Percentiles rank a stretch among this genome's conserved stretches.
These are phyloP conservation scores for Bostrychus sinensis DNA, from an alignment of 2,113 vertebrate genomes.

Conservation along the genomic window DNA sequence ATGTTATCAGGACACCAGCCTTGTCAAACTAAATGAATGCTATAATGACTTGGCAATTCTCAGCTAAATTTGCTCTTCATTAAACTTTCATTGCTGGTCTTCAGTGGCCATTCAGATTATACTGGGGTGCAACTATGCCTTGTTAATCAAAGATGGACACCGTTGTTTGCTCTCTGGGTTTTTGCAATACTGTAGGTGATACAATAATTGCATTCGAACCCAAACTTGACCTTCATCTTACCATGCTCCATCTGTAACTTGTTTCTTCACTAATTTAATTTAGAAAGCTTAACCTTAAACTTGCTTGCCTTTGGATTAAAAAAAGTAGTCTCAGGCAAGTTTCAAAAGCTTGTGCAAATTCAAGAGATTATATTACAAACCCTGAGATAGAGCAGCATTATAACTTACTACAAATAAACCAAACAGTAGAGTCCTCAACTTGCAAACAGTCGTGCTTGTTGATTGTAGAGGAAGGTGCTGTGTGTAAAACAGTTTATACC, in stretches of 20 bases:
- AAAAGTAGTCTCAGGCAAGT: background rate
- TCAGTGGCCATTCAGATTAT: background rate
- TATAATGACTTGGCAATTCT: background rate
- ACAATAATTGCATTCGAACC: no score
- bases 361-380: background rate
- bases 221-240: no score
- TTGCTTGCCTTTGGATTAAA: background rate
- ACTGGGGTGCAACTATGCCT: background rate
- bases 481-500: conserved; percentile 20
- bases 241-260: no score
- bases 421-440: background rate
- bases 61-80: background rate
- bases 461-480: background rate
- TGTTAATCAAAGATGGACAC: background rate
- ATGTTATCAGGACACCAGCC: background rate
- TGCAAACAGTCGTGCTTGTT: conserved; percentile 23
- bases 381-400: background rate
- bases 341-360: background rate
- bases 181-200: background rate
- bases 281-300: background rate
- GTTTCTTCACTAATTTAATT: no score
- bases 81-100: background rate
- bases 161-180: background rate
- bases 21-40: background rate
- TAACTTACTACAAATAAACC: conserved; percentile 4